Conservation (phyloP, 2,113 vertebrate species). For the Pedetes capensis region DNA sequence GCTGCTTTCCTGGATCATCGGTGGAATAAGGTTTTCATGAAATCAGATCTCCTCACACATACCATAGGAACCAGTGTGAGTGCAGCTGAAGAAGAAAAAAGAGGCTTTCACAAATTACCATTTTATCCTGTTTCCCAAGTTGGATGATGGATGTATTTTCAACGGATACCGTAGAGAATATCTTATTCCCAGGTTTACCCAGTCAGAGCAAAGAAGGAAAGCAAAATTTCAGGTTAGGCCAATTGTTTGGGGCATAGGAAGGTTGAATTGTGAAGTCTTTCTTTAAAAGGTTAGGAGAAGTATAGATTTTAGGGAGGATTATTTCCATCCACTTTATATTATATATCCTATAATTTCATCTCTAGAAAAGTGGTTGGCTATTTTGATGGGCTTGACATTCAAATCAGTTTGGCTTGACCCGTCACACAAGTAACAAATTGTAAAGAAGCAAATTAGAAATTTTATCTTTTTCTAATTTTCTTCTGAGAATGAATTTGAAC, state of each 20-base stretch:
- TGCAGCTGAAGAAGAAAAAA: not conserved
- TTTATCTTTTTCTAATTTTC: not conserved
- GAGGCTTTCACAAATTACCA: not conserved
- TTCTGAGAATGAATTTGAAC: not conserved
- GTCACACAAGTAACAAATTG: not conserved
- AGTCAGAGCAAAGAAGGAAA: not conserved
- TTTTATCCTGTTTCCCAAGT: not conserved
- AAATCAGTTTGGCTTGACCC: not conserved
- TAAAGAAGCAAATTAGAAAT: not conserved
- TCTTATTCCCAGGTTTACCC: not conserved
- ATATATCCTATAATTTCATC: not conserved
- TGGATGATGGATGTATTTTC: not conserved
- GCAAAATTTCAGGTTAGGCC: not conserved
- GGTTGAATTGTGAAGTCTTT: not conserved
- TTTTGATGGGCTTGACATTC: not conserved
- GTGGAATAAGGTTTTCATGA: not conserved
- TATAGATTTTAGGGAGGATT: not conserved
- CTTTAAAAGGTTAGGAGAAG: not conserved
- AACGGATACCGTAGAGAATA: not conserved
- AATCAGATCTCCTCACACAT: not conserved
- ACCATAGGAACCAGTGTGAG: not conserved
- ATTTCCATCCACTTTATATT: not conserved
- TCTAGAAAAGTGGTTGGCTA: not conserved
- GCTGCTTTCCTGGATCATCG: not conserved
- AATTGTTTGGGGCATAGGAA: not conserved